Percentiles rank a stretch among this genome's conserved stretches.
Evolutionary conservation across 2,888 invertebrate genomes (phyloP).

Genomic region (Cloeon dipterum): DNA sequence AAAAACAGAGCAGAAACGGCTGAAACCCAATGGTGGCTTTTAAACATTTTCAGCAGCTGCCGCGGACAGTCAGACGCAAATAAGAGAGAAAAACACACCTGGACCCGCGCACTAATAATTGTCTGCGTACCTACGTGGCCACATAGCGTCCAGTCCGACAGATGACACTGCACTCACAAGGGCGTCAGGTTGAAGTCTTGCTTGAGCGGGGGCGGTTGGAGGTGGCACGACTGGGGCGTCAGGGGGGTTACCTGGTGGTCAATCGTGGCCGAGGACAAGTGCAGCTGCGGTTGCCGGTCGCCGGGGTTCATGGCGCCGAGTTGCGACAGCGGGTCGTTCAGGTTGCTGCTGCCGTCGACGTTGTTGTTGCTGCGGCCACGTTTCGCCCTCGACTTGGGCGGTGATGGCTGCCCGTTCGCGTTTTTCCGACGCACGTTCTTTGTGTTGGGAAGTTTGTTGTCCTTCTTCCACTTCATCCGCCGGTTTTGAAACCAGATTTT

Average conservation of each 20-base stretch:
- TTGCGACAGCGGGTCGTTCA: neutral
- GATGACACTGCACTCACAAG: no score
- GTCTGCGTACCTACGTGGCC: no score
- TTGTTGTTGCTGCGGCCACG: neutral
- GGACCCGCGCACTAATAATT: no score
- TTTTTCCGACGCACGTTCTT: constrained; percentile 57
- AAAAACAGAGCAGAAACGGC: no score
- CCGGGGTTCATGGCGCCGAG: neutral
- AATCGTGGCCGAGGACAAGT: constrained; percentile 22
- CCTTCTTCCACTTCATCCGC: constrained; percentile 71
- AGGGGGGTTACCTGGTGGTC: constrained; percentile 27
- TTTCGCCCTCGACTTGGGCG: constrained; percentile 37
- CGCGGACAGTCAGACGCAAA: no score
- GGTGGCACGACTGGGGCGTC: constrained; percentile 15
- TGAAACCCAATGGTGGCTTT: no score
- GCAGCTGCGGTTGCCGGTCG: constrained; percentile 5
- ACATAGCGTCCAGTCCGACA: no score
- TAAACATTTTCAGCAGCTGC: no score
- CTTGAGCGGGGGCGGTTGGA: constrained; percentile 40
- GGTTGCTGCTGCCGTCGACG: constrained; percentile 17
- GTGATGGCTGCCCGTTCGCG: constrained; percentile 41
- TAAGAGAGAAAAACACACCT: no score
- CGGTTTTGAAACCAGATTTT: constrained; percentile 77
- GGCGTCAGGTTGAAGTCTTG: constrained; percentile 66
- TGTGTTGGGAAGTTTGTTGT: constrained; percentile 72